A percentile compares a stretch with the other conserved stretches of the same genome.
phyloP scores from a whole-genome alignment of 2,888 invertebrate species.

The Pteria penguin region DNA sequence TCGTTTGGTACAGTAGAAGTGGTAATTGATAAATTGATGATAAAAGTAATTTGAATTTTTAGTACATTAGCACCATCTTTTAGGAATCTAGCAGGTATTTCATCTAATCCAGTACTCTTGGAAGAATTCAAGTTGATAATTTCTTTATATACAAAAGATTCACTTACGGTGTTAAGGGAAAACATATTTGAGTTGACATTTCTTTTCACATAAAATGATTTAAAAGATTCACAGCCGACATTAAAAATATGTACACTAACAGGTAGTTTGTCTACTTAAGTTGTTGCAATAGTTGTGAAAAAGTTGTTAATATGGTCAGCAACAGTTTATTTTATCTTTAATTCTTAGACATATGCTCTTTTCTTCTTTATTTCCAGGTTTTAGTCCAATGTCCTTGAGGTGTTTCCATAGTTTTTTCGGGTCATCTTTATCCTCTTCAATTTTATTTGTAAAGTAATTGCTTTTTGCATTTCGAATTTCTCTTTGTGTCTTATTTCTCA shows the following conservation, averaged over 20 bases:
- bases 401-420: neutral
- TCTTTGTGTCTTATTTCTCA: neutral
- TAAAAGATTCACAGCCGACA: neutral
- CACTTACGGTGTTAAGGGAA: neutral
- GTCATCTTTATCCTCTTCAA: neutral
- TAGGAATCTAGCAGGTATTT: constrained; percentile 17
- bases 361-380: neutral
- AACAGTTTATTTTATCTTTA: neutral
- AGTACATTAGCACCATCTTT: constrained; percentile 5
- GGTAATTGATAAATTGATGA: constrained; percentile 24
- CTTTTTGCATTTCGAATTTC: neutral
- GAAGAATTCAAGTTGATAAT: neutral
- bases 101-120: constrained; percentile 22
- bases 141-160: constrained; percentile 8
- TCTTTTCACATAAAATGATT: neutral
- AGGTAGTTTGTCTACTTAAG: neutral
- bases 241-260: neutral
- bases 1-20: constrained; percentile 33
- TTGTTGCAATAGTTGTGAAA: neutral
- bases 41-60: neutral
- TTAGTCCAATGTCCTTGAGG: neutral
- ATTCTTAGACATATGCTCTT: neutral
- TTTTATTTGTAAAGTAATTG: neutral
- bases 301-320: neutral
- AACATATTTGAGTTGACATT: neutral